Evolutionary conservation across 2,888 invertebrate species (phyloP).

Genomic region (Macaria liturata): DNA sequence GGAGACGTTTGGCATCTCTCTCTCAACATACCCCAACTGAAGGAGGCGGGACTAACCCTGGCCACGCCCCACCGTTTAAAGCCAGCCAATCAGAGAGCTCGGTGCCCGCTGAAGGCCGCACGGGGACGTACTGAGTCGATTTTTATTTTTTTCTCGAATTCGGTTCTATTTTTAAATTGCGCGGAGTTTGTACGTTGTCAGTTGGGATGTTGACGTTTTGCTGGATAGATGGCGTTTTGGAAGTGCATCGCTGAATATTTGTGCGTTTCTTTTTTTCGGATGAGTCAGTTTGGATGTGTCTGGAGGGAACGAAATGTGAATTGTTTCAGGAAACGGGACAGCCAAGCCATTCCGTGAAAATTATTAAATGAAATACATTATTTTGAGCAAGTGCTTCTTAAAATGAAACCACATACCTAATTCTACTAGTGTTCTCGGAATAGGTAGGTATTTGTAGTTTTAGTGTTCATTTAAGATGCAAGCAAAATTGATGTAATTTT

Average conservation of each 20-base stretch:
- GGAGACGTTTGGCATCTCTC: constrained; percentile 71
- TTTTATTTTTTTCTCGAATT: constrained; percentile 69
- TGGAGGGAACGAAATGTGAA: constrained; percentile 11
- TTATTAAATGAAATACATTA: no score
- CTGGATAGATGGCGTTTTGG: constrained; percentile 53
- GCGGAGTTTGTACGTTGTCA: constrained; percentile 58
- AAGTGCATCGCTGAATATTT: constrained; percentile 47
- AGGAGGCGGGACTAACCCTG: constrained; percentile 61
- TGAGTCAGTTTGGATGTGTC: constrained; percentile 26
- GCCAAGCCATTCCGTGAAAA: no score
- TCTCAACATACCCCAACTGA: constrained; percentile 65
- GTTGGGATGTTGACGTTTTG: constrained; percentile 61
- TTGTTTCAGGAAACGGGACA: neutral
- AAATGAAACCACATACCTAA: no score
- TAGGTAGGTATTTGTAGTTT: no score
- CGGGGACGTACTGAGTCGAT: constrained; percentile 76
- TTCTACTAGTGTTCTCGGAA: no score
- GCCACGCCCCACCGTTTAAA: constrained; percentile 62
- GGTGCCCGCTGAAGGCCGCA: constrained; percentile 67
- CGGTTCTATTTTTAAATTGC: constrained; percentile 66
- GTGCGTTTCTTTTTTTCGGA: constrained; percentile 29
- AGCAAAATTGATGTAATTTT: no score
- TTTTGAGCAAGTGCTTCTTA: no score
- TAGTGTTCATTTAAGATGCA: no score
- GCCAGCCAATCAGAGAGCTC: constrained; percentile 54